These are phyloP conservation scores for Fringilla coelebs DNA, from an alignment of 2,797 vertebrate genomes.

Conservation along the genomic window DNA sequence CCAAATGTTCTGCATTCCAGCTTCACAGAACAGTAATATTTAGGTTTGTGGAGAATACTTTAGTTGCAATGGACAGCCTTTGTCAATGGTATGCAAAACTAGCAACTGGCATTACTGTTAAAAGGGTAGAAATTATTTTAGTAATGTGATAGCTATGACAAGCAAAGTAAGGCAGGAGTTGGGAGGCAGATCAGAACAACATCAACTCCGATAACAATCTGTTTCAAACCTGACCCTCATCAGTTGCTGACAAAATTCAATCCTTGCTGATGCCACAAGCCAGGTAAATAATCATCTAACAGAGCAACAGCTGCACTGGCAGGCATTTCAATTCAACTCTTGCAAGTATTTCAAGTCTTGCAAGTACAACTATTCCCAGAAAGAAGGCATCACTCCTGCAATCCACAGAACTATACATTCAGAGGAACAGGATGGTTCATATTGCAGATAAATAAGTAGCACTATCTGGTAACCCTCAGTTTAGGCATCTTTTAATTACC, in stretches of 20 bases:
- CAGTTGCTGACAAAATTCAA: slow-evolving; percentile 17
- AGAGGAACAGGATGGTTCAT: background rate
- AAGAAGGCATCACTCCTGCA: background rate
- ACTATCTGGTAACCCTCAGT: background rate
- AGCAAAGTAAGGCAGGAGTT: background rate
- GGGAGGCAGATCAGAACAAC: background rate
- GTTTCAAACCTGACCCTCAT: background rate
- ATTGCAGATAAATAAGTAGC: background rate
- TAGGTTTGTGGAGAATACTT: background rate
- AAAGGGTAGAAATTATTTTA: background rate
- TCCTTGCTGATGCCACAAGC: background rate
- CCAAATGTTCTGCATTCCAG: background rate
- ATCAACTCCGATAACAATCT: background rate
- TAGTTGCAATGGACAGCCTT: background rate
- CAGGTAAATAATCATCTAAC: background rate
- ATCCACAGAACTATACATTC: background rate
- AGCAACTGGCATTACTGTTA: background rate
- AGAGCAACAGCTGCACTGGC: slow-evolving; percentile 18
- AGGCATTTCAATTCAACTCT: background rate
- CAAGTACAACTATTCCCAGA: slow-evolving; percentile 12
- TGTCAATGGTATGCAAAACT: background rate
- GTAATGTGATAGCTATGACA: background rate
- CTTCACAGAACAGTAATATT: background rate
- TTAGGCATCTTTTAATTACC: background rate
- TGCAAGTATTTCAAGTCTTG: background rate